A percentile compares a stretch with the other conserved stretches of the same genome.
Conservation (phyloP, 92 coral and sea anemone species). For the Zoanthus solanderi region DNA sequence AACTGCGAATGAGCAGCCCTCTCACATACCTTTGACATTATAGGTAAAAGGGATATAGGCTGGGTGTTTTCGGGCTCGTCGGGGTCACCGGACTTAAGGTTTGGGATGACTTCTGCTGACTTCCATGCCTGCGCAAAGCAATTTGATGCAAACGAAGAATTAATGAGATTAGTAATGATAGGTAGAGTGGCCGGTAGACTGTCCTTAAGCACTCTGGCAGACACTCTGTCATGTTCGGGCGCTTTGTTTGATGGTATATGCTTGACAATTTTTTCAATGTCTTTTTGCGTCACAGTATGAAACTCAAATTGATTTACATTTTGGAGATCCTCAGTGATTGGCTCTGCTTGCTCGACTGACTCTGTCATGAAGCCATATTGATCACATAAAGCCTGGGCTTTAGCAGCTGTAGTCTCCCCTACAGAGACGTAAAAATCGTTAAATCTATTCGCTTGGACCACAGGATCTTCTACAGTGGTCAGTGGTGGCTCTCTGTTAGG, state of each 20-base stretch:
- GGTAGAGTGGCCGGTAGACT: not conserved
- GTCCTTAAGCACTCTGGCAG: too few relatives aligned
- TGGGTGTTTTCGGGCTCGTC: not conserved
- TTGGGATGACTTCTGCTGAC: not conserved
- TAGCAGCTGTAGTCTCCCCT: slow-evolving; percentile 43
- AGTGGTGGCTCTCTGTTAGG: slow-evolving; percentile 28
- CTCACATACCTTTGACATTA: slow-evolving; percentile 49
- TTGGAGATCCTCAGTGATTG: not conserved
- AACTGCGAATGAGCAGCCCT: slow-evolving; percentile 38
- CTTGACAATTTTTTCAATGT: too few relatives aligned
- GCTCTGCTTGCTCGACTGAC: slow-evolving; percentile 15
- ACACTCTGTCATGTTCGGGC: too few relatives aligned
- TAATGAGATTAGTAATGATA: slow-evolving; percentile 22
- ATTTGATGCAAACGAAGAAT: slow-evolving; percentile 19
- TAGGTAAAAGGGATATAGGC: slow-evolving; percentile 49
- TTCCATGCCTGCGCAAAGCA: slow-evolving; percentile 15
- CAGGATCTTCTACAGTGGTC: slow-evolving; percentile 47
- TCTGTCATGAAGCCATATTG: slow-evolving; percentile 29
- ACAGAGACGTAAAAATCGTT: slow-evolving; percentile 53
- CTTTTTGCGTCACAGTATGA: too few relatives aligned
- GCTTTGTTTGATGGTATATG: too few relatives aligned
- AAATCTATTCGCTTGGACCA: slow-evolving; percentile 51
- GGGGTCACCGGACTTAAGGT: not conserved
- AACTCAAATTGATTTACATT: too few relatives aligned
- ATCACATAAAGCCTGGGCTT: slow-evolving; percentile 43